These are phyloP conservation scores for Siderastrea radians DNA, from an alignment of 92 coral and sea anemone species.

Conservation along the genomic window DNA sequence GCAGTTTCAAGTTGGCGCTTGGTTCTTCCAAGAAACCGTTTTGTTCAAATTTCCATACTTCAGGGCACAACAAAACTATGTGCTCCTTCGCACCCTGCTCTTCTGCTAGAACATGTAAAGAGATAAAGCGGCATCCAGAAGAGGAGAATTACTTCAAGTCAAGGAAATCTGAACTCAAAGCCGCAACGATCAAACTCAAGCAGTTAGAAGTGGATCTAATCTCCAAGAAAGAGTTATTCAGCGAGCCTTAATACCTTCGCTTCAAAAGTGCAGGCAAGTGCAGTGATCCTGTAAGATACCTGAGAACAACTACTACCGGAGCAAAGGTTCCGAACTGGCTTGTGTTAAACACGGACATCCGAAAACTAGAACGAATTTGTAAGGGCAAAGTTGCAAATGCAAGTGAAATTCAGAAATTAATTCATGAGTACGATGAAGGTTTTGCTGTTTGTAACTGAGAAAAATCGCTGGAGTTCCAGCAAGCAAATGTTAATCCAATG, in stretches of 20 bases:
- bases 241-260: conserved; percentile 45
- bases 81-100: conserved; percentile 46
- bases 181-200: conserved; percentile 24
- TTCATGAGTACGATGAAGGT: conserved; percentile 27
- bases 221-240: conserved; percentile 39
- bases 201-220: conserved; percentile 15
- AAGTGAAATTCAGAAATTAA: conserved; percentile 21
- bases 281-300: conserved; percentile 54
- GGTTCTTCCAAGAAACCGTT: conserved; percentile 24
- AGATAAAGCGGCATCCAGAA: conserved; percentile 55
- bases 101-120: conserved; percentile 47
- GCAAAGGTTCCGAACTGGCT: conserved; percentile 60
- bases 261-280: conserved; percentile 43
- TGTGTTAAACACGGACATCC: conserved; percentile 35
- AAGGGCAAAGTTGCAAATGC: conserved; percentile 25
- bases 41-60: conserved; percentile 52
- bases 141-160: conserved; percentile 38
- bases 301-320: conserved; percentile 39
- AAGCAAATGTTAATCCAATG: conserved; percentile 35
- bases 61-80: conserved; percentile 55
- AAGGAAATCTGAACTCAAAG: conserved; percentile 45
- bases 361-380: conserved; percentile 54
- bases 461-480: neutral
- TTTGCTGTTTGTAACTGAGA: conserved; percentile 9
- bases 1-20: conserved; percentile 17